Conservation (phyloP, 2,888 invertebrate species). For the Diogma glabrata region DNA sequence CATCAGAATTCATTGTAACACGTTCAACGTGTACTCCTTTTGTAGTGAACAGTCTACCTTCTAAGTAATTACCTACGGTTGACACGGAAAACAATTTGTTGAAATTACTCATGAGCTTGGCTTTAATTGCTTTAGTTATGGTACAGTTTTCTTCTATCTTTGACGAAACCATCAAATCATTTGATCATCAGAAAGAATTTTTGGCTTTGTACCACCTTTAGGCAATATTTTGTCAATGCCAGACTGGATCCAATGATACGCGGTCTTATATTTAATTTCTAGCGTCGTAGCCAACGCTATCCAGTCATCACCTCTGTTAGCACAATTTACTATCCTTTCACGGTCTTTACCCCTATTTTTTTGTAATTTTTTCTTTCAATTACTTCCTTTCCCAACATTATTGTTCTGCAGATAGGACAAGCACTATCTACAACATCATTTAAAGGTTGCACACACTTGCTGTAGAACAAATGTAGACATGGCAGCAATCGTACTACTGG, state of each 20-base stretch:
- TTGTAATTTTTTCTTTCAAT: not conserved
- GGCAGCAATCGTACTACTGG: constrained; percentile 1
- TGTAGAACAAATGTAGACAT: no score
- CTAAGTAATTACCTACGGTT: no score
- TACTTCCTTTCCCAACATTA: not conserved
- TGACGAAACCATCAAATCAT: no score
- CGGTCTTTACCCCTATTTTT: not conserved
- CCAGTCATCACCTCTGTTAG: not conserved
- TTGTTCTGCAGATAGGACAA: no score
- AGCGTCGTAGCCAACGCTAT: not conserved
- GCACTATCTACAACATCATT: not conserved
- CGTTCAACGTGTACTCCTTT: not conserved
- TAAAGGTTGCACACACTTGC: not conserved
- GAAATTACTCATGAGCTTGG: no score
- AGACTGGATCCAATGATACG: not conserved
- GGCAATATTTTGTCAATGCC: not conserved
- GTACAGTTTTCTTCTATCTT: no score
- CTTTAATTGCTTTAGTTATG: no score
- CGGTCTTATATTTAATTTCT: not conserved
- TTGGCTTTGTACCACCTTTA: not conserved
- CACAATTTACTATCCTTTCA: no score
- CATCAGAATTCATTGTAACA: no score
- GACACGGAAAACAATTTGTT: no score
- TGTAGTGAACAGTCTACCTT: not conserved
- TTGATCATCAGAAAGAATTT: not conserved